Base-by-base conservation (phyloP, 1,140 invertebrate species). In the Drosophila nikananu region DNA sequence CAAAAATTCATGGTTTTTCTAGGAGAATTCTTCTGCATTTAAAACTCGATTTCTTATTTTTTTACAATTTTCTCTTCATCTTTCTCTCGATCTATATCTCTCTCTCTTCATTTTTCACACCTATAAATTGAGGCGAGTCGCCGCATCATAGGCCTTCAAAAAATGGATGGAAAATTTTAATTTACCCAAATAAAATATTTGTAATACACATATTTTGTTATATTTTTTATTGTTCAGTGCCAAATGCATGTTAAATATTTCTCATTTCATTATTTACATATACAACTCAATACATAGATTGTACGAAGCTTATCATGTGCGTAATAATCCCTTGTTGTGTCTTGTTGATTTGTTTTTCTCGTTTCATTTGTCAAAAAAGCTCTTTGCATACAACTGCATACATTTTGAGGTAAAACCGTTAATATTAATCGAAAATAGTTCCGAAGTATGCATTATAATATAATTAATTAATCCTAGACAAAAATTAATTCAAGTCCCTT, bases 391-490 rank as follows among this genome's bases (percentile, higher is more conserved):
- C 23, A 32, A 41, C 37, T 21, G 48, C 62, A 54, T 66, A 44
- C 52, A 32, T 37, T 55, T 51, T 68, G 66, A 72, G 64, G 48
- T 70, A 67, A 66, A 86, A 76, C 65, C 65, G 48, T 78, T 67
- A 68, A 73, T 70, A 70, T 74, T 63, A 75, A 57, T 75, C 61
- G 41, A 72, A 81, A 81, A 72, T 65, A 64, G 55, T 60, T 42
- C 48, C 52, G 52, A 46, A 30, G 5, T 41, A 46, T 75, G 49
- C 52, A 12, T 23, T 62, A 39, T 61, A 39, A 41, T 49, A 41
- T 66, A 72, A 58, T 66, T n/a, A n/a, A n/a, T 67, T 81, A 81
- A 57, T 19, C 30, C 51, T 81, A 77, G 42, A 32, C 62, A 55
- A 55, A 42, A 65, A 52, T 62, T 49, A 71, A 61, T 77, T 32